A percentile compares a stretch with the other conserved stretches of the same genome.
phyloP scores from a whole-genome alignment of 2,888 invertebrate genomes.

The Aspidiotus destructor region DNA sequence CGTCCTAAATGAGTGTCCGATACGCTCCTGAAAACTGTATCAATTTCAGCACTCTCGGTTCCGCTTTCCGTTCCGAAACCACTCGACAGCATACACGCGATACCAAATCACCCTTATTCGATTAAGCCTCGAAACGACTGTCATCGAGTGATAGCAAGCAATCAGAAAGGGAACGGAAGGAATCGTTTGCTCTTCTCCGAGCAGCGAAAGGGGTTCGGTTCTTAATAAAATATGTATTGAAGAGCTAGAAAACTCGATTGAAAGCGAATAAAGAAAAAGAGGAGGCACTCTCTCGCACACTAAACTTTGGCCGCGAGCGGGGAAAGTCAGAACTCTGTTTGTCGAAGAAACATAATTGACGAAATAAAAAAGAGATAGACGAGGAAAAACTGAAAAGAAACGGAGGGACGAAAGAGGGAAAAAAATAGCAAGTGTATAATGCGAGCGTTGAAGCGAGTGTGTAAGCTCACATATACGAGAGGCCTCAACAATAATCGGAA shows the following conservation, averaged over 20 bases:
- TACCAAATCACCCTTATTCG: slow-evolving; percentile 2
- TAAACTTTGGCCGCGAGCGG: background rate
- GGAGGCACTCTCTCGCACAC: background rate
- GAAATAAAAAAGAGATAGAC: background rate
- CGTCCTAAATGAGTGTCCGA: background rate
- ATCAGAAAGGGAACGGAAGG: slow-evolving; percentile 7
- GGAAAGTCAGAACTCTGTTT: background rate
- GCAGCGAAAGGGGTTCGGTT: slow-evolving; percentile 27
- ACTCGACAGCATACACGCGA: background rate
- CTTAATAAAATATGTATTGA: slow-evolving; percentile 32
- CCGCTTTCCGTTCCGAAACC: slow-evolving; percentile 2
- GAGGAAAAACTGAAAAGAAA: background rate
- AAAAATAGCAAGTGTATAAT: background rate
- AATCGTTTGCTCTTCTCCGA: slow-evolving; percentile 28
- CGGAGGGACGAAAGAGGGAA: background rate
- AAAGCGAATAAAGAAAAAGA: slow-evolving; percentile 2
- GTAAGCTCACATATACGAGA: background rate
- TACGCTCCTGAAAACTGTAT: background rate
- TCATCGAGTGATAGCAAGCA: slow-evolving; percentile 8
- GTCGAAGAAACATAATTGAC: slow-evolving; percentile 1
- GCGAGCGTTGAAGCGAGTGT: background rate
- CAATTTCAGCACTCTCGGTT: slow-evolving; percentile 12
- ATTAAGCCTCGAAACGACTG: slow-evolving; percentile 4
- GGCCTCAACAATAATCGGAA: background rate
- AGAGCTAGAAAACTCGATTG: slow-evolving; percentile 4